Conservation (phyloP, 2,797 vertebrate species). For the Monodelphis domestica region DNA sequence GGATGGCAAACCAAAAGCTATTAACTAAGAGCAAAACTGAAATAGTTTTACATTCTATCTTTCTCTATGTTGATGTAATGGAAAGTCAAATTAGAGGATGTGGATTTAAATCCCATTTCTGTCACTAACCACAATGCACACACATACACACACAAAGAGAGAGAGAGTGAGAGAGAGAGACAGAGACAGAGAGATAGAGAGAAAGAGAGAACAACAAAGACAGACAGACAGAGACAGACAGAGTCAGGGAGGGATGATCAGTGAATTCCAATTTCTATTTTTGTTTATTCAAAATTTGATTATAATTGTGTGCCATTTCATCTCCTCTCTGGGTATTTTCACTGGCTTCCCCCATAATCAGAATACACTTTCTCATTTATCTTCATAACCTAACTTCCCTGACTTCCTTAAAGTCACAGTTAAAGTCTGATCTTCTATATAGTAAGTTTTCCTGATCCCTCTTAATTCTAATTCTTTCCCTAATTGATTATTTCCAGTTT, state of each 20-base stretch:
- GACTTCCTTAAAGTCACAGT: not conserved
- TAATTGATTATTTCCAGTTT: not conserved
- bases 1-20: not conserved
- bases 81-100: not conserved
- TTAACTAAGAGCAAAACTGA: not conserved
- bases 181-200: no score
- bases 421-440: not conserved
- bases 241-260: no score
- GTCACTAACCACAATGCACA: not conserved
- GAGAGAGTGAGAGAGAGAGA: no score
- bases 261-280: not conserved
- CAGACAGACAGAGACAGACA: no score
- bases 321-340: not conserved
- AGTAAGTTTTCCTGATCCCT: not conserved
- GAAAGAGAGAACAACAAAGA: no score
- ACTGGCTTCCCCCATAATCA: not conserved
- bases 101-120: not conserved
- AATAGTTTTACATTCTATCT: not conserved
- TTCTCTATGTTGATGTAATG: not conserved
- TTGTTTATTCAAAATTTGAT: not conserved
- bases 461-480: not conserved
- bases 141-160: no score
- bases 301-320: not conserved
- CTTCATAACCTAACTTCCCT: not conserved
- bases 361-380: not conserved